These are phyloP conservation scores for Parasteatoda lunata DNA, from an alignment of 2,888 invertebrate genomes.

Conservation along the genomic window DNA sequence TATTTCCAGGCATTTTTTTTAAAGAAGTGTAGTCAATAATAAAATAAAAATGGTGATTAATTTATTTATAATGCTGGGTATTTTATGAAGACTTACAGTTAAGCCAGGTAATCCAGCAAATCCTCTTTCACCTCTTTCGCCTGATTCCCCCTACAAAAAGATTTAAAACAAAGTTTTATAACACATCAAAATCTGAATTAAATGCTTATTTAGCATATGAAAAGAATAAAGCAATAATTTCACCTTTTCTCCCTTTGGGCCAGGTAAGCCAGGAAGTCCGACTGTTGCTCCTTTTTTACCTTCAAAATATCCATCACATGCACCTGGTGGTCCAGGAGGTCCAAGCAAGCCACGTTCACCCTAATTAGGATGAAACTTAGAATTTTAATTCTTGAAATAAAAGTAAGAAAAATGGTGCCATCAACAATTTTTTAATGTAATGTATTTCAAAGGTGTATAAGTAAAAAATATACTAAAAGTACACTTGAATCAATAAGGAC, in stretches of 20 bases:
- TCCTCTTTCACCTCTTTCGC: conserved; percentile 70
- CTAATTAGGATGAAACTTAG: conserved; percentile 14
- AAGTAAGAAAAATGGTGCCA: background rate
- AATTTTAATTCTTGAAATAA: background rate
- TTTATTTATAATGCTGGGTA: background rate
- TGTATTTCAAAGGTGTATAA: too few relatives aligned
- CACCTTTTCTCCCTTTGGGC: conserved; percentile 62
- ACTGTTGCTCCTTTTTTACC: conserved; percentile 53
- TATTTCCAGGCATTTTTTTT: too few relatives aligned
- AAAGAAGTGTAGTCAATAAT: too few relatives aligned
- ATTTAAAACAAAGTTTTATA: conserved; percentile 75
- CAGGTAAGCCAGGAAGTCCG: conserved; percentile 70
- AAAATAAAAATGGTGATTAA: too few relatives aligned
- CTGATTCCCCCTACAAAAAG: conserved; percentile 78
- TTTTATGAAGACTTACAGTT: conserved; percentile 34
- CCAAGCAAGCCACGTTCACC: conserved; percentile 76
- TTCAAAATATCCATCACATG: conserved; percentile 73
- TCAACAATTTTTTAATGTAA: too few relatives aligned
- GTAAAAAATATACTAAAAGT: too few relatives aligned
- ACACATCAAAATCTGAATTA: background rate
- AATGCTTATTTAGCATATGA: background rate
- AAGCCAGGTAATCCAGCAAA: conserved; percentile 62
- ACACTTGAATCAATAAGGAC: too few relatives aligned
- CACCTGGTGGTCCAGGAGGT: conserved; percentile 75
- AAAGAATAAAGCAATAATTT: background rate